Percentiles rank a stretch among this genome's conserved stretches.
These are phyloP conservation scores for Trypoxylus dichotomus DNA, from an alignment of 1,140 invertebrate species.

Conservation along the genomic window DNA sequence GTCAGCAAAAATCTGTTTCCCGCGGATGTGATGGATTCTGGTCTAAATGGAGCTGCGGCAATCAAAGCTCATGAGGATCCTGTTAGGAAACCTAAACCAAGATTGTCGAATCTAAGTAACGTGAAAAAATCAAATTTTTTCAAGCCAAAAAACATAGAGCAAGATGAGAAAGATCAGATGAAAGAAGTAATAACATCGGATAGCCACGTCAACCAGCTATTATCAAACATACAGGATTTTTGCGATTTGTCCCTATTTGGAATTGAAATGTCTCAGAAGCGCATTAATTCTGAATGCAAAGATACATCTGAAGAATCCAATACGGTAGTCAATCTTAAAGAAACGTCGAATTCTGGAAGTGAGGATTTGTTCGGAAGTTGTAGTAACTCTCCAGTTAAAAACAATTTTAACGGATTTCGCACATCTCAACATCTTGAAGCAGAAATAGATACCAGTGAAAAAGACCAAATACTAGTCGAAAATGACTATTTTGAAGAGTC, in stretches of 20 bases:
- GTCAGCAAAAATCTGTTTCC: not conserved
- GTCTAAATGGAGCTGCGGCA: not conserved
- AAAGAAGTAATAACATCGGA: not conserved
- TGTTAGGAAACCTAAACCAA: not conserved
- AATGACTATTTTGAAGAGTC: not conserved
- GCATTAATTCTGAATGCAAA: not conserved
- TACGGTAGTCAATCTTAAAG: not conserved
- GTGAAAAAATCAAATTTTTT: not conserved
- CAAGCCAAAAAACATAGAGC: not conserved
- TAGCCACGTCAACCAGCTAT: not conserved
- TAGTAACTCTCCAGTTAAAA: not conserved
- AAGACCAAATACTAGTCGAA: not conserved
- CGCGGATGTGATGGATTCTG: not conserved
- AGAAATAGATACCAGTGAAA: not conserved
- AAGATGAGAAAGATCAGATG: not conserved
- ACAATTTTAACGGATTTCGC: not conserved
- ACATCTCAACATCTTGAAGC: not conserved
- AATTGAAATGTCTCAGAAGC: conserved; percentile 14
- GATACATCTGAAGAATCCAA: not conserved
- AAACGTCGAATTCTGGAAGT: not conserved
- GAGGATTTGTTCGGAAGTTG: not conserved
- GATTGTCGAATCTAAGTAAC: not conserved
- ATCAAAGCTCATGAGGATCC: not conserved
- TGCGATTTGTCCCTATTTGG: conserved; percentile 45
- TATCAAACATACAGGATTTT: conserved; percentile 32